Evolutionary conservation across 2,113 vertebrate species (phyloP), one percentile per base, ranked within the genome.

Genomic region (Pseudopodoces humilis): DNA sequence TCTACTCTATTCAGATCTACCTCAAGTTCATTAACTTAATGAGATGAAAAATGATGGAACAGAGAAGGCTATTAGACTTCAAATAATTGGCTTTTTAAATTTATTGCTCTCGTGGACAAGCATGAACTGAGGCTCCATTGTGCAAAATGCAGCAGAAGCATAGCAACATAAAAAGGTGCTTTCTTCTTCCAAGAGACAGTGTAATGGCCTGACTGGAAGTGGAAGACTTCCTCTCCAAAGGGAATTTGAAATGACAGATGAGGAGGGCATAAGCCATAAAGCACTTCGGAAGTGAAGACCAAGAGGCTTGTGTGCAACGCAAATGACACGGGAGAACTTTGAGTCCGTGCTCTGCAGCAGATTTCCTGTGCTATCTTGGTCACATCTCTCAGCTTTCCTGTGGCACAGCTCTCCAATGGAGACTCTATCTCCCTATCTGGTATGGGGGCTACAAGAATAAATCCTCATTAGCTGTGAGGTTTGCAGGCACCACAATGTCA

Each of bases 51-150:
- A 82, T 44, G 47, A 86, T 84, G 3, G 50, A 86, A 77, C 5
- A 12, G 62, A 86, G 81, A 89, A 86, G 31, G 58, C 65, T 86
- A 94, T 84, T 49, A 84, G 62, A 79, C 88, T 91, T 92, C 63
- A 65, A 94, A 89, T 94, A 97, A 95, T 91, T 92, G 77, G 72
- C 72, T 96, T 95, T 95, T 95, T 90, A 1, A 95, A 97, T 95
- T 78, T 95, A 94, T 92, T 94, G 50, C 94, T 95, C n/a, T 84
- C 1, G 0, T 94, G 86, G 74, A 94, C 69, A 89, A 84, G 83
- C 49, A 79, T 1, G 6, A 78, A 95, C 94, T 95, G 39, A 97
- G 86, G 44, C 56, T 81, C 69, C 63, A 90, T 94, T 94, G 92
- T 97, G 60, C 1, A 3, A 92, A 85, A 89, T 1, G 4, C 49